Conservation (phyloP, 2,888 invertebrate genomes). For the Psococerastis gibbosa region DNA sequence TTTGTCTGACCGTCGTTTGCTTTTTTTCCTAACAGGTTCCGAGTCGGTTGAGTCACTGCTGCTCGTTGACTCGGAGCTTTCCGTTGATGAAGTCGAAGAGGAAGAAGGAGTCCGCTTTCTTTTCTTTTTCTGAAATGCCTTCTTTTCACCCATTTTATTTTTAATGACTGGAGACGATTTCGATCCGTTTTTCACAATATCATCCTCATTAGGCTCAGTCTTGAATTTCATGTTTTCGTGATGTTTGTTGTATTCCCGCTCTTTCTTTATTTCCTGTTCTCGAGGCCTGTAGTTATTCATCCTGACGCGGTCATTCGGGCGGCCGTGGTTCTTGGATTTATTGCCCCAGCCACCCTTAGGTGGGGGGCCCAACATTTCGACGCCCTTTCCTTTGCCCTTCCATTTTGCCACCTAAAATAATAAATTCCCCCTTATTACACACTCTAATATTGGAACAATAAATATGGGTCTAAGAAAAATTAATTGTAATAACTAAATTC, state of each 20-base stretch:
- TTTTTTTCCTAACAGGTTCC: constrained; percentile 1
- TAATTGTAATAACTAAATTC: no score
- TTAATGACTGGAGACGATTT: constrained; percentile 13
- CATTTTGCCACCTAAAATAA: constrained; percentile 43
- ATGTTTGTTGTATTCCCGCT: constrained; percentile 13
- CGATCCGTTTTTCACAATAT: constrained; percentile 12
- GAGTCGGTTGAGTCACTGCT: constrained; percentile 6
- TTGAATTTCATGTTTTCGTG: constrained; percentile 10
- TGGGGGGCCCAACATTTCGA: constrained; percentile 30
- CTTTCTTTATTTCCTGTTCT: constrained; percentile 15
- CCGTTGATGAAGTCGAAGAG: constrained; percentile 11
- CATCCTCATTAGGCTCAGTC: neutral
- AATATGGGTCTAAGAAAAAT: no score
- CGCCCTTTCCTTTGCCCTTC: constrained; percentile 72
- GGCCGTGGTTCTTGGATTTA: no score
- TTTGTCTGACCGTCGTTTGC: constrained; percentile 11
- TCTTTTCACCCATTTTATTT: constrained; percentile 14
- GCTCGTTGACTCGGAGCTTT: neutral
- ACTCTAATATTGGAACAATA: no score
- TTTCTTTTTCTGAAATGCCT: constrained; percentile 18
- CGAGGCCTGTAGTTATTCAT: no score
- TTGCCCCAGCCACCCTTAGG: constrained; percentile 21
- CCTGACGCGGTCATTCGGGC: no score
- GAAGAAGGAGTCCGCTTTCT: constrained; percentile 5
- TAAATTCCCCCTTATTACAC: no score